Evolutionary conservation across 2,888 invertebrate genomes (phyloP).

Genomic region (Pyrrhia umbra): DNA sequence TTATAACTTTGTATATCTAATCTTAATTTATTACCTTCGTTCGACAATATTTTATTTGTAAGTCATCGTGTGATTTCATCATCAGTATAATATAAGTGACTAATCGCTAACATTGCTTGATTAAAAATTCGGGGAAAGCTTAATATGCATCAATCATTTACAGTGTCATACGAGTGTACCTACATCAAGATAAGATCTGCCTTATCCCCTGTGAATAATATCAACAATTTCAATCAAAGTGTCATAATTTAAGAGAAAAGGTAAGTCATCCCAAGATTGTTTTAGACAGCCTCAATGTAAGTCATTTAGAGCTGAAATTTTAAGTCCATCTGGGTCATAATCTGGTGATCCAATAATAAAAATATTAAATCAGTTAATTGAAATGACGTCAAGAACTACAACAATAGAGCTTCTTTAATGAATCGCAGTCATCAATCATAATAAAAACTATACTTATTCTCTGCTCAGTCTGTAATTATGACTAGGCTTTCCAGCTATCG

Average conservation of each 20-base stretch:
- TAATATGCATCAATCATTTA: slow-evolving; percentile 19
- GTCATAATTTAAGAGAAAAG: slow-evolving; percentile 10
- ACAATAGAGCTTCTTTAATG: slow-evolving; percentile 16
- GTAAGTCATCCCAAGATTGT: neutral
- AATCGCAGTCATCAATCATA: slow-evolving; percentile 26
- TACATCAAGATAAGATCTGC: slow-evolving; percentile 6
- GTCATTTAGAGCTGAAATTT: slow-evolving; percentile 4
- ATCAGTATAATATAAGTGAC: slow-evolving; percentile 14
- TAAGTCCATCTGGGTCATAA: slow-evolving; percentile 17
- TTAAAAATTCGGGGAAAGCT: slow-evolving; percentile 1
- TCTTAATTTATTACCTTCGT: neutral
- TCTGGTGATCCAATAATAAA: slow-evolving; percentile 9
- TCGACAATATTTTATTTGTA: slow-evolving; percentile 4
- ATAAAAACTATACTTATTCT: slow-evolving; percentile 4
- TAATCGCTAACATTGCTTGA: neutral
- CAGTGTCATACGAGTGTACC: neutral
- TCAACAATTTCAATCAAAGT: slow-evolving; percentile 17
- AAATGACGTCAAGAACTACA: slow-evolving; percentile 42
- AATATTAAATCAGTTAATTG: slow-evolving; percentile 39
- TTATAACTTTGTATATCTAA: slow-evolving; percentile 4
- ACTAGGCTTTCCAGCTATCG: neutral
- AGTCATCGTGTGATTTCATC: slow-evolving; percentile 2
- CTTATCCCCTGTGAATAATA: slow-evolving; percentile 21
- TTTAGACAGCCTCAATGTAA: slow-evolving; percentile 4
- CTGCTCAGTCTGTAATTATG: neutral